Percentiles rank a stretch among this genome's conserved stretches.
Evolutionary conservation across 2,888 invertebrate species (phyloP).

Genomic region (Philereme vetulata): DNA sequence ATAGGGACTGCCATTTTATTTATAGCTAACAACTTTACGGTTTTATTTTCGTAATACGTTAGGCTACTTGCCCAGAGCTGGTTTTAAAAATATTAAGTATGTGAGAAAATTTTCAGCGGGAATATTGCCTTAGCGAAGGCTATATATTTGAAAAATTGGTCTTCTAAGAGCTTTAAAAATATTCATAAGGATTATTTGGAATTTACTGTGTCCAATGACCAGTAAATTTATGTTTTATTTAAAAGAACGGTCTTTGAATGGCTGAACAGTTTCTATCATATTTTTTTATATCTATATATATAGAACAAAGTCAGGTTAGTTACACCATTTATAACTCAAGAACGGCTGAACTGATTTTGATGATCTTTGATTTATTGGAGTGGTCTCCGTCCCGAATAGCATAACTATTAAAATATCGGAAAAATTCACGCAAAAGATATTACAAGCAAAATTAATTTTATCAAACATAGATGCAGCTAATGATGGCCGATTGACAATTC

Average conservation of each 20-base stretch:
- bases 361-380: too few species aligned
- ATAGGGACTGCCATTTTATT: conserved; percentile 32
- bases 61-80: conserved; percentile 21
- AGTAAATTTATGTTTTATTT: conserved; percentile 32
- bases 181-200: conserved; percentile 22
- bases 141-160: conserved; percentile 28
- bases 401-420: too few species aligned
- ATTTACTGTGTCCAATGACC: conserved; percentile 39
- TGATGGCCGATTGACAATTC: too few species aligned
- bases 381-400: too few species aligned
- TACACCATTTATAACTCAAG: too few species aligned
- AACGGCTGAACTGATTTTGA: too few species aligned
- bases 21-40: conserved; percentile 29
- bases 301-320: too few species aligned
- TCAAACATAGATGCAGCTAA: too few species aligned
- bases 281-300: too few species aligned
- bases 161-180: conserved; percentile 22
- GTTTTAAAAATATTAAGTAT: conserved; percentile 28
- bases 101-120: conserved; percentile 20
- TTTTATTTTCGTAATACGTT: conserved; percentile 34
- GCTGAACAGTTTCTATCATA: too few species aligned
- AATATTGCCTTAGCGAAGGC: conserved; percentile 12
- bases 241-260: background rate
- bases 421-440: too few species aligned
- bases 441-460: too few species aligned